A percentile compares a stretch with the other conserved stretches of the same genome.
Evolutionary conservation across 2,888 invertebrate species (phyloP).

Genomic region (Dusona sp.): DNA sequence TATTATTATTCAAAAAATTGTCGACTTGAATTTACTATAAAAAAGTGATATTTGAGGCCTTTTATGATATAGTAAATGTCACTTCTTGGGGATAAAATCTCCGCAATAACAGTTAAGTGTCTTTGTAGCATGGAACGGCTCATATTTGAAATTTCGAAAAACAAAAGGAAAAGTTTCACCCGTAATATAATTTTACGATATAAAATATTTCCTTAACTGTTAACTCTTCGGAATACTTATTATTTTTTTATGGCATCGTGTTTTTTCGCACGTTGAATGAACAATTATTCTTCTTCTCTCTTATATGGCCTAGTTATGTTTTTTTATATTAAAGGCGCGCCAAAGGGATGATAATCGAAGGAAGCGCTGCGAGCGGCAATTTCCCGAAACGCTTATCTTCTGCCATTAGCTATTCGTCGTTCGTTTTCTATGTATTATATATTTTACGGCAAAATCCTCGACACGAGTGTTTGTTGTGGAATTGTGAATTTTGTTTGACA

Average conservation of each 20-base stretch:
- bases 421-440: too few species aligned
- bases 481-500: neutral
- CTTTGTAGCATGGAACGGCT: neutral
- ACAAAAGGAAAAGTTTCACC: neutral
- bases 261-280: conserved; percentile 6
- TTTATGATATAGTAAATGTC: too few species aligned
- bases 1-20: too few species aligned
- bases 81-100: neutral
- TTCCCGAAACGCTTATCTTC: too few species aligned
- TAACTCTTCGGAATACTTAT: neutral
- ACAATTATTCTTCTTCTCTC: conserved; percentile 10
- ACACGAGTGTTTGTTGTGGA: neutral
- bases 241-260: neutral
- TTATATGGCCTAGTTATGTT: neutral
- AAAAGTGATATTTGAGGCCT: too few species aligned
- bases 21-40: too few species aligned
- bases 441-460: too few species aligned
- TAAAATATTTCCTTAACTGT: neutral
- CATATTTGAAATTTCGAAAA: neutral
- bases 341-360: too few species aligned
- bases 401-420: too few species aligned
- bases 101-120: neutral
- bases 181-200: neutral
- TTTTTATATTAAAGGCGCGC: neutral
- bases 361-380: too few species aligned